A percentile compares a stretch with the other conserved stretches of the same genome.
These are phyloP conservation scores for Gibbula magus DNA, from an alignment of 2,888 invertebrate genomes.

Conservation along the genomic window DNA sequence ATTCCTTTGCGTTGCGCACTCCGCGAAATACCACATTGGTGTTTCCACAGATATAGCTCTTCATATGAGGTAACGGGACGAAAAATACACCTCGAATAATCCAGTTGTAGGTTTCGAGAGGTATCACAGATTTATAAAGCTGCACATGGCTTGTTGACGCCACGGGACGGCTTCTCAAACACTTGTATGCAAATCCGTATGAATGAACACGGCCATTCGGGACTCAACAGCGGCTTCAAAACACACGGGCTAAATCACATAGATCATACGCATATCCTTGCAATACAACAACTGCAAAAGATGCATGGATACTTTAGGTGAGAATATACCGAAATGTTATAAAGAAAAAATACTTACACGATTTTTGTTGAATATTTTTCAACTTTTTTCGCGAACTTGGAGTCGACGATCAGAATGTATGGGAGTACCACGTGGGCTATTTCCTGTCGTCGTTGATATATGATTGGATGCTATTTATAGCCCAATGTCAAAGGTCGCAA, in stretches of 20 bases:
- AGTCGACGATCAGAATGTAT: not conserved
- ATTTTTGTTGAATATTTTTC: constrained; percentile 8
- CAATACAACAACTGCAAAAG: not conserved
- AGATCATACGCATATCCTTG: not conserved
- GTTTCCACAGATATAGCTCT: too few relatives aligned
- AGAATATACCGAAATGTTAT: not conserved
- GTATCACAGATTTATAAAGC: not conserved
- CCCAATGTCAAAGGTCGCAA: not conserved
- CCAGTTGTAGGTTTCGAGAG: too few relatives aligned
- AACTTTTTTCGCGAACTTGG: not conserved
- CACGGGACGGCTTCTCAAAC: not conserved
- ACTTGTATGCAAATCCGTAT: constrained; percentile 48
- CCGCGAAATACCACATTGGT: too few relatives aligned
- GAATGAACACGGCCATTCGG: constrained; percentile 40
- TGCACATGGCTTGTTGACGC: not conserved
- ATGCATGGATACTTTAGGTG: not conserved
- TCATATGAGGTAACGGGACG: too few relatives aligned
- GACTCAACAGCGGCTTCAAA: not conserved
- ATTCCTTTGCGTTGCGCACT: not conserved
- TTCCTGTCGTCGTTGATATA: not conserved
- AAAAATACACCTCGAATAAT: too few relatives aligned
- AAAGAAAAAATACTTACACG: constrained; percentile 1
- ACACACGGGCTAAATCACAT: not conserved
- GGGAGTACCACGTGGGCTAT: constrained; percentile 11
- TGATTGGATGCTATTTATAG: not conserved